Base-by-base conservation (phyloP, 2,888 invertebrate genomes). In the Sminthurides aquaticus region DNA sequence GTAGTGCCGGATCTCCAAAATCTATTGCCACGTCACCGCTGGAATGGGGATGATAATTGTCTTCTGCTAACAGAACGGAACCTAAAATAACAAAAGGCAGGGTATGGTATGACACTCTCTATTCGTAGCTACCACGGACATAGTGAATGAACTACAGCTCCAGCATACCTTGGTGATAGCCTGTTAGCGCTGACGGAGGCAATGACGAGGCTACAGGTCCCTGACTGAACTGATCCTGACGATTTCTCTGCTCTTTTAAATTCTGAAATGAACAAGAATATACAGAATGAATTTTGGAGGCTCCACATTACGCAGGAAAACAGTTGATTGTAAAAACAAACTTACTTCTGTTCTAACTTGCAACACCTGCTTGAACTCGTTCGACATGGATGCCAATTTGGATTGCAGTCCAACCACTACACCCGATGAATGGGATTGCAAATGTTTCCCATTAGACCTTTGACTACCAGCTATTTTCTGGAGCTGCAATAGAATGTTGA, bases 361-460 rank as follows among this genome's bases (percentile, higher is more conserved):
- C 64, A 99, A 84, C 57, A 99, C 95, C 81, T 90, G 91, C 81
- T 98, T 97, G 79, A 99, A 99, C 77, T 96, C 92, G 71, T 91
- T 94, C 57, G 97, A 97, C 91, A 99, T 97, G 69, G 88, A 88
- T 34, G 97, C 98, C 74, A 99, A 81, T 79, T 95, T 90, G 1
- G 97, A 95, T 81, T 94, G 94, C 67, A 94, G 80, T 3, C 93
- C 89, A 67, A 95, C 84, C 8, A 96, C 95, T 69, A 96, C 92
- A 78, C 91, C 94, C 57, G 90, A 92, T 64, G 92, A 91, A 84
- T 93, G 92, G 71, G 91, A 90, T 74, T 91, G 86, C 80, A 95
- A 85, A 79, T 95, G 94, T 75, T 85, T 85, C 34, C 87, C 86
- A 75, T 81, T 84, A 3, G 79, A 79, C 63, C 68, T 78, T 56